phyloP scores from a whole-genome alignment of 2,888 invertebrate species.

The Lacanobia wlatinum region DNA sequence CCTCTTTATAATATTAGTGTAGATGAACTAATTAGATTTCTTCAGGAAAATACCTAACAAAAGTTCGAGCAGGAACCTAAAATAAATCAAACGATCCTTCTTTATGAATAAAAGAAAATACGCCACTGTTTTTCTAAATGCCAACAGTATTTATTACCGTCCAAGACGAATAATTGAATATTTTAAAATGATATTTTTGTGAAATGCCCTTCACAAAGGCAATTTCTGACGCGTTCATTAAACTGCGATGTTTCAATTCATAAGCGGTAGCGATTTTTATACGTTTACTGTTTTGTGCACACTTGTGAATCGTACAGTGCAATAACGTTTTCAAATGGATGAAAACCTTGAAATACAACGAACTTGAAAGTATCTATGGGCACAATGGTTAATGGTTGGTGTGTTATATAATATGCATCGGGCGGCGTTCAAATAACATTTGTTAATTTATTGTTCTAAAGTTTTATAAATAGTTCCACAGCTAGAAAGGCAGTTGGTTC shows the following conservation, averaged over 20 bases:
- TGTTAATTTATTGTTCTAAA: no score
- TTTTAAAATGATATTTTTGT: conserved; percentile 47
- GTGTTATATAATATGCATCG: no score
- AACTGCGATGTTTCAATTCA: conserved; percentile 10
- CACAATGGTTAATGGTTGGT: no score
- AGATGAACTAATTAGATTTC: no score
- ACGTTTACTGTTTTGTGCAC: no score
- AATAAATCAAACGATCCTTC: not conserved
- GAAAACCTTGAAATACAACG: no score
- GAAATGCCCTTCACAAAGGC: conserved; percentile 48
- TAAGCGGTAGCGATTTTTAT: conserved; percentile 5
- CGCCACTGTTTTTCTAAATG: conserved; percentile 1
- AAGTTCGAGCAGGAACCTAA: not conserved
- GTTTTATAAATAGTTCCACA: no score
- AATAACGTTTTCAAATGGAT: no score
- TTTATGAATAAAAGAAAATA: conserved; percentile 15
- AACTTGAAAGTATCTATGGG: no score
- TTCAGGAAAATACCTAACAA: not conserved
- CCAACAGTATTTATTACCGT: conserved; percentile 18
- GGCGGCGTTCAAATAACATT: no score
- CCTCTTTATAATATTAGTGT: no score
- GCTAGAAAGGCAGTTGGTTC: not conserved
- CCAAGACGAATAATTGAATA: conserved; percentile 46
- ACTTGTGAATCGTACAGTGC: no score
- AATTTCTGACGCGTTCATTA: conserved; percentile 52